A percentile compares a stretch with the other conserved stretches of the same genome.
Evolutionary conservation across 2,888 invertebrate species (phyloP).

Genomic region (Diploptera punctata): DNA sequence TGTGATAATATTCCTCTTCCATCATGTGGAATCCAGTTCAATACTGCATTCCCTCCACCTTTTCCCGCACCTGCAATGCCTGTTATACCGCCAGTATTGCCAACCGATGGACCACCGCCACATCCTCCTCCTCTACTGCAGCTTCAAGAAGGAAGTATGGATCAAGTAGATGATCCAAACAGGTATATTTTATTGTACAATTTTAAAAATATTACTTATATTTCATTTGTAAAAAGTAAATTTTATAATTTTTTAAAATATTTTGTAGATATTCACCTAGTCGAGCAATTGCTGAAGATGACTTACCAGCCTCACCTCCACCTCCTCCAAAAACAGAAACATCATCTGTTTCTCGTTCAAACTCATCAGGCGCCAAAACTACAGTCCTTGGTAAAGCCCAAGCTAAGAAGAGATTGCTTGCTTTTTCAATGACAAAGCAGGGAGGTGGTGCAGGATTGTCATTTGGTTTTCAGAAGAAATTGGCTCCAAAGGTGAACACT

Average conservation of each 20-base stretch:
- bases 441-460: conserved; percentile 44
- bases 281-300: conserved; percentile 35
- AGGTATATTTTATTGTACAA: conserved; percentile 2
- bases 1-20: conserved; percentile 19
- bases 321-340: conserved; percentile 4
- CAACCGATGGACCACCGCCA: not conserved
- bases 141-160: not conserved
- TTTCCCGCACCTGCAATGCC: not conserved
- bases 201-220: no score
- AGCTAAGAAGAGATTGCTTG: conserved; percentile 55
- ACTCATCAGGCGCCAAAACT: conserved; percentile 7
- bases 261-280: conserved; percentile 38
- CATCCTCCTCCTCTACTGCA: no score
- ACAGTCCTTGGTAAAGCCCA: conserved; percentile 51
- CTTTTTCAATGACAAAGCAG: conserved; percentile 53
- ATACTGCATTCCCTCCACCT: not conserved
- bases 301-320: conserved; percentile 24
- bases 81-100: not conserved
- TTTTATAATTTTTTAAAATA: not conserved
- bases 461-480: conserved; percentile 41
- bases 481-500: conserved; percentile 36
- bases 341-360: not conserved
- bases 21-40: conserved; percentile 16
- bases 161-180: conserved; percentile 4
- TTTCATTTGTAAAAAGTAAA: no score